Evolutionary conservation across 2,888 invertebrate species (phyloP).

Genomic region (Caradrina kadenii): DNA sequence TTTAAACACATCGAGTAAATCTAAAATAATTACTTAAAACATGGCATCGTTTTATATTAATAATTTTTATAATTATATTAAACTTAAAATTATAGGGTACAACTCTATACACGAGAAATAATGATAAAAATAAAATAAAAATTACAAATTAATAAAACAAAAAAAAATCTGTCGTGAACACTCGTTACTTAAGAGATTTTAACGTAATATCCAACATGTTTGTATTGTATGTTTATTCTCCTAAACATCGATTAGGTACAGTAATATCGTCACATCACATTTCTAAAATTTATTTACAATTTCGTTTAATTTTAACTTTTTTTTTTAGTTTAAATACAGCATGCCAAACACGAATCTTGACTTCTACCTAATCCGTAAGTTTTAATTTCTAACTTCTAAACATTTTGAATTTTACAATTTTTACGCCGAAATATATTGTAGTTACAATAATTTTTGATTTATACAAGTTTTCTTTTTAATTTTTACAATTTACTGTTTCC

Average conservation of each 20-base stretch:
- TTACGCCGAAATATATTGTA: conserved; percentile 81
- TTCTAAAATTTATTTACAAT: conserved; percentile 86
- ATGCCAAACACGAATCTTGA: conserved; percentile 88
- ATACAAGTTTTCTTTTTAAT: conserved; percentile 69
- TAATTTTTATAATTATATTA: conserved; percentile 67
- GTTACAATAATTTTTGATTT: conserved; percentile 80
- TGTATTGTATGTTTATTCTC: conserved; percentile 65
- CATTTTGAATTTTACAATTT: conserved; percentile 84
- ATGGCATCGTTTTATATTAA: conserved; percentile 87
- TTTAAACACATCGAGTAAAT: conserved; percentile 85
- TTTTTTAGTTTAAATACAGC: conserved; percentile 78
- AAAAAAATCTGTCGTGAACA: conserved; percentile 75
- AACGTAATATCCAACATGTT: conserved; percentile 66
- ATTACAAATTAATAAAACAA: conserved; percentile 67
- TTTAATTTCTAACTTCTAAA: conserved; percentile 81
- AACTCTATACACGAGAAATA: conserved; percentile 68
- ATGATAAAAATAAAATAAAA: conserved; percentile 63
- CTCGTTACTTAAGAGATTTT: conserved; percentile 63
- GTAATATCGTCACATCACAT: conserved; percentile 85
- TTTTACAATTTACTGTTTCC: conserved; percentile 67
- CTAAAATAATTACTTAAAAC: conserved; percentile 86
- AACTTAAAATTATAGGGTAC: conserved; percentile 67
- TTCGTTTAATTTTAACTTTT: conserved; percentile 67
- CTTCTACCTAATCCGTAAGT: conserved; percentile 81
- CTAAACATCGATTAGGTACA: conserved; percentile 87